Conservation (phyloP, 2,888 invertebrate species). For the Megastigmus dorsalis region DNA sequence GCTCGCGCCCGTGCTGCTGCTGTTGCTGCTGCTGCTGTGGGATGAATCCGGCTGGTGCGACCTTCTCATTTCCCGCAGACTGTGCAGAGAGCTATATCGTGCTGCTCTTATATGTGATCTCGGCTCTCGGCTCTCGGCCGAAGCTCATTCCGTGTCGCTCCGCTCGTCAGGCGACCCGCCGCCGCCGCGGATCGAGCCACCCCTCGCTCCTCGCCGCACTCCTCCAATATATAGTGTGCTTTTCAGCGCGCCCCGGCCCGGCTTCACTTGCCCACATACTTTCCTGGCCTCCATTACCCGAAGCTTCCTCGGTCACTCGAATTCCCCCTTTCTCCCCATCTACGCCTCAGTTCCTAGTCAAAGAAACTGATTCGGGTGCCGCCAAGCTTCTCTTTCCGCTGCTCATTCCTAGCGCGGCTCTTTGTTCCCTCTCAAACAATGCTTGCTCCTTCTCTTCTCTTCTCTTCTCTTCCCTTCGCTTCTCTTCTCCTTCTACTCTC, state of each 20-base stretch:
- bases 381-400: constrained; percentile 19
- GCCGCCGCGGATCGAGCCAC: constrained; percentile 16
- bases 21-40: background rate
- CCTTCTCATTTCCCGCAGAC: constrained; percentile 37
- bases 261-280: constrained; percentile 25
- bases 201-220: no score
- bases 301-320: no score
- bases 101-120: background rate
- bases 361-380: constrained; percentile 43
- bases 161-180: background rate
- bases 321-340: background rate
- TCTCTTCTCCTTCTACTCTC: no score
- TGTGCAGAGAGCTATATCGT: background rate
- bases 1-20: background rate
- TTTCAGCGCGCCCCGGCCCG: background rate
- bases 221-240: constrained; percentile 11
- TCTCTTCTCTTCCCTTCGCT: no score
- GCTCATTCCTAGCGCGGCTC: background rate
- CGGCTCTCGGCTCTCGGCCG: no score
- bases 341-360: constrained; percentile 13
- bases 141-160: background rate
- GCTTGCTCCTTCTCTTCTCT: no score
- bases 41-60: constrained; percentile 24
- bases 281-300: background rate
- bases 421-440: constrained; percentile 37